A percentile compares a stretch with the other conserved stretches of the same genome.
These are phyloP conservation scores for Hyperoplus immaculatus DNA, from an alignment of 2,797 vertebrate genomes.

Conservation along the genomic window DNA sequence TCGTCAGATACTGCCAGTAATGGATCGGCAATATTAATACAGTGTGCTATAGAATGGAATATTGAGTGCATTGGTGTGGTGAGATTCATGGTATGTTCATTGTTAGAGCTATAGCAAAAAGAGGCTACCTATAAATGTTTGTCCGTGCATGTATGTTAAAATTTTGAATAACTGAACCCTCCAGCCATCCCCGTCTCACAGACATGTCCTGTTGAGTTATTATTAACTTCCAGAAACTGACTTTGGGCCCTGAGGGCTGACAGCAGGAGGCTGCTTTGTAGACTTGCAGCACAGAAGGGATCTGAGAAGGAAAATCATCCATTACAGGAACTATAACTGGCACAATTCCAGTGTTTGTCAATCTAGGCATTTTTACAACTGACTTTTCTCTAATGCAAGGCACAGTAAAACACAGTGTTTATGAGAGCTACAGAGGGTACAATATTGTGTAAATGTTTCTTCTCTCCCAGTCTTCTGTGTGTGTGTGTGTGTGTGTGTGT, in stretches of 20 bases:
- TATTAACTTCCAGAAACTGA: conserved; percentile 26
- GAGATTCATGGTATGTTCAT: background rate
- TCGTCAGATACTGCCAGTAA: conserved; percentile 14
- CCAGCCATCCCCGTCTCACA: background rate
- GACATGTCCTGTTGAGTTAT: conserved; percentile 33
- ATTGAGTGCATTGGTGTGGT: background rate
- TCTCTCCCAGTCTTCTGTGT: background rate
- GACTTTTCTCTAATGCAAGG: background rate
- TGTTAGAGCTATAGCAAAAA: background rate
- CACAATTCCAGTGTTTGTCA: background rate
- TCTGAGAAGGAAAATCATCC: conserved; percentile 17
- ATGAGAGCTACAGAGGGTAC: background rate
- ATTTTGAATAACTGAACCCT: conserved; percentile 15
- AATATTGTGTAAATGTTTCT: background rate
- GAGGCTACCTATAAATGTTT: conserved; percentile 2
- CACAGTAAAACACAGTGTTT: background rate
- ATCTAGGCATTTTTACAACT: background rate
- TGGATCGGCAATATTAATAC: background rate
- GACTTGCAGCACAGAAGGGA: conserved; percentile 8
- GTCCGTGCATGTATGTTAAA: background rate
- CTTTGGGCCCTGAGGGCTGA: conserved; percentile 23
- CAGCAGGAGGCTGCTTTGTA: conserved; percentile 24
- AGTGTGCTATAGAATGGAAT: background rate
- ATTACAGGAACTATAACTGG: conserved; percentile 2
- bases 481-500: conserved; percentile 6